Percentiles rank a stretch among this genome's conserved stretches.
phyloP scores from a whole-genome alignment of 1,140 invertebrate species.

The Ips typographus region DNA sequence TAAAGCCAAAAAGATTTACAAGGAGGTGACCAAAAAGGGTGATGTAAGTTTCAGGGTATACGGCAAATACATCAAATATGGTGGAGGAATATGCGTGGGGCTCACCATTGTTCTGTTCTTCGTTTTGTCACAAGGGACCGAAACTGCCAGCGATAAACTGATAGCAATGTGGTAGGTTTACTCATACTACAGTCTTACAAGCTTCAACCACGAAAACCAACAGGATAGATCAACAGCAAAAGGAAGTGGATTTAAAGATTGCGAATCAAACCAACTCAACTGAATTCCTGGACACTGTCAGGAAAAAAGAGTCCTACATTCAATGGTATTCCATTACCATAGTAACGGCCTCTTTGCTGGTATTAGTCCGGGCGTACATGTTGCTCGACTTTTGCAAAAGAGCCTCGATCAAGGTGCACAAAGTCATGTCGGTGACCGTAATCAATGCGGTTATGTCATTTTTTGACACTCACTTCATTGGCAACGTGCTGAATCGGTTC shows the following conservation, averaged over 20 bases:
- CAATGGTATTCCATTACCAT: constrained; percentile 35
- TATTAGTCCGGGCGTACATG: constrained; percentile 21
- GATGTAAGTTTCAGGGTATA: constrained; percentile 38
- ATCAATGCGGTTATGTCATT: constrained; percentile 44
- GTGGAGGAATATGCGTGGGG: constrained; percentile 37
- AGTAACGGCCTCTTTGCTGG: constrained; percentile 9
- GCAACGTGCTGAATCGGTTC: constrained; percentile 46
- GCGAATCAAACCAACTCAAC: constrained; percentile 23
- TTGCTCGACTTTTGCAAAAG: constrained; percentile 34
- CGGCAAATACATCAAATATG: constrained; percentile 37
- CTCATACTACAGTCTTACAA: neutral
- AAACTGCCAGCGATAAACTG: constrained; percentile 37
- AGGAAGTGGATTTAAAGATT: constrained; percentile 19
- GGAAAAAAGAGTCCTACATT: constrained; percentile 16
- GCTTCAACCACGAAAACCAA: no score
- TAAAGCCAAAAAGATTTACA: constrained; percentile 37
- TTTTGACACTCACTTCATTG: constrained; percentile 45
- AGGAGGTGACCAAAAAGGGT: constrained; percentile 39
- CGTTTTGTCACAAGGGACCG: constrained; percentile 23
- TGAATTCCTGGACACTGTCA: constrained; percentile 19
- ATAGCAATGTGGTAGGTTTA: constrained; percentile 40
- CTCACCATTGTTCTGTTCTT: constrained; percentile 26
- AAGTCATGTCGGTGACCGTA: constrained; percentile 38
- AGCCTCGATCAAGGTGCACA: constrained; percentile 42
- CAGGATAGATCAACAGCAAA: constrained; percentile 38